phyloP scores from a whole-genome alignment of 64 coral and sea anemone species.

The Stichodactyla helianthus region DNA sequence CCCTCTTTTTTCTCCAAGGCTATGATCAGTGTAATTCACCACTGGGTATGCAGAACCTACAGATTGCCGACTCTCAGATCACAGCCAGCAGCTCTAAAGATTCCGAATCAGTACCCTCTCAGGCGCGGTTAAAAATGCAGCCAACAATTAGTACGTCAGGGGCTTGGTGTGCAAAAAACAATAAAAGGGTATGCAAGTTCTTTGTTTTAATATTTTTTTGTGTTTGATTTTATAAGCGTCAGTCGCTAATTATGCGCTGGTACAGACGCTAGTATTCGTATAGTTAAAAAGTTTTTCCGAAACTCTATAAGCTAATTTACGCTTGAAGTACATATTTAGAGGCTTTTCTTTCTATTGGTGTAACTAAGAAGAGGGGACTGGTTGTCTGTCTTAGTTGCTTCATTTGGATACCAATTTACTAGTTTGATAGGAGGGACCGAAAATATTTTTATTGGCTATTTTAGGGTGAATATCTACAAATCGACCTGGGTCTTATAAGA shows the following conservation, averaged over 20 bases:
- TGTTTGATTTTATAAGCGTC: neutral
- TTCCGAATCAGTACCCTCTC: conserved; percentile 42
- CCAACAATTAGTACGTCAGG: conserved; percentile 40
- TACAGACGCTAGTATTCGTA: too few species aligned
- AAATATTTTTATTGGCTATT: neutral
- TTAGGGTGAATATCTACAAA: conserved; percentile 74
- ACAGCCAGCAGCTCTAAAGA: conserved; percentile 56
- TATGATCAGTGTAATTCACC: conserved; percentile 81
- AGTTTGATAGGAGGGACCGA: too few species aligned
- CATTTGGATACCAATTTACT: too few species aligned
- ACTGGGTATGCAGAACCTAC: conserved; percentile 66
- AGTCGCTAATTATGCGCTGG: too few species aligned
- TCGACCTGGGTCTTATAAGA: conserved; percentile 67
- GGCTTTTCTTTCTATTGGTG: too few species aligned
- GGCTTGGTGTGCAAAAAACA: conserved; percentile 73
- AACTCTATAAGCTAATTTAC: too few species aligned
- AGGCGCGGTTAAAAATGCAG: conserved; percentile 58
- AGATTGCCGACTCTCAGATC: conserved; percentile 61
- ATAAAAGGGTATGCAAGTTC: conserved; percentile 15
- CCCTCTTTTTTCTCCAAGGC: conserved; percentile 12
- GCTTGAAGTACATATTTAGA: too few species aligned
- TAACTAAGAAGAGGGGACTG: too few species aligned
- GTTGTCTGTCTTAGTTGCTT: too few species aligned
- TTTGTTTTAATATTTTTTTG: neutral
- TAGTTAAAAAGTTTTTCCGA: too few species aligned